Evolutionary conservation across 2,113 vertebrate species (phyloP).

Genomic region (Puffinus mauretanicus): DNA sequence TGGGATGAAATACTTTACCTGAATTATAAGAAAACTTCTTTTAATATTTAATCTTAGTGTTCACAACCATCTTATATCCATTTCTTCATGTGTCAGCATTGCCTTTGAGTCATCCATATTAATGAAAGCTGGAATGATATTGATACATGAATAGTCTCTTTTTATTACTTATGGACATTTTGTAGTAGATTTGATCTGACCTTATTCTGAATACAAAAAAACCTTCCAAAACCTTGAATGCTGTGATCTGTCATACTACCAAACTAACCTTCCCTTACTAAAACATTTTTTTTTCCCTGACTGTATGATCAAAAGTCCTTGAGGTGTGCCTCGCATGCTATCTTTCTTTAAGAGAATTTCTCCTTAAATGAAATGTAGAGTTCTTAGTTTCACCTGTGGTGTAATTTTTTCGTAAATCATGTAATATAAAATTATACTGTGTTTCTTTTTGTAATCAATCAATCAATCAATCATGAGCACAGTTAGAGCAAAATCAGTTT

Average conservation of each 20-base stretch:
- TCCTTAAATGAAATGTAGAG: neutral
- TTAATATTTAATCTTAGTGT: neutral
- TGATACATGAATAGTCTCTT: conserved; percentile 41
- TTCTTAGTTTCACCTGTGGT: neutral
- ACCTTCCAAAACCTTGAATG: neutral
- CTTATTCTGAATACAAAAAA: conserved; percentile 2
- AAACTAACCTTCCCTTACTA: neutral
- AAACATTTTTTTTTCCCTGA: neutral
- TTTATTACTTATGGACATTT: conserved; percentile 23
- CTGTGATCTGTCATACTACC: neutral
- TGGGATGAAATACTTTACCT: neutral
- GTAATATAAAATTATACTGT: neutral
- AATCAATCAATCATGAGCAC: neutral
- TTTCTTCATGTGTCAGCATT: neutral
- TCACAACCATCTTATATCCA: neutral
- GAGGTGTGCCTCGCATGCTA: neutral
- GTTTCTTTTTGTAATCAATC: neutral
- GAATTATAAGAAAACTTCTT: neutral
- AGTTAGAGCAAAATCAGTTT: neutral
- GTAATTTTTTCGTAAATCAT: neutral
- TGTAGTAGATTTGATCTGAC: conserved; percentile 17
- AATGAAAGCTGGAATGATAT: neutral
- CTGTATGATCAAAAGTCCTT: conserved; percentile 5
- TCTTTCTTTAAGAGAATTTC: neutral
- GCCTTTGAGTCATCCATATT: neutral